Evolutionary conservation across 2,113 vertebrate genomes (phyloP).

Genomic region (Gallinago undulata): DNA sequence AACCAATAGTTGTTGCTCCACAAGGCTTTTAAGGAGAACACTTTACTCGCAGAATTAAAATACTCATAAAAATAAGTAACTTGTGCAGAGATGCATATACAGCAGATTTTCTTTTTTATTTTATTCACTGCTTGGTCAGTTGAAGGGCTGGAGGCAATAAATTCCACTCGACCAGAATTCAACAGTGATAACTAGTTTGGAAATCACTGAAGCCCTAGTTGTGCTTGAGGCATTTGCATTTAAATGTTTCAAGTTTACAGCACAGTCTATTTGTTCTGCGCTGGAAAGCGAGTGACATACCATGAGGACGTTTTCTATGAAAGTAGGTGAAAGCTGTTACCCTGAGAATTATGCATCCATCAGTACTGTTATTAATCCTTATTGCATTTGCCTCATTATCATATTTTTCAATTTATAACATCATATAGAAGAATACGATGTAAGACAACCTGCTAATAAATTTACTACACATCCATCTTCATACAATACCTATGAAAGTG

Average conservation of each 20-base stretch:
- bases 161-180: slow-evolving; percentile 42
- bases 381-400: slow-evolving; percentile 20
- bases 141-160: slow-evolving; percentile 35
- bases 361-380: slow-evolving; percentile 26
- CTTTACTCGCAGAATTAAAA: background rate
- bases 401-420: slow-evolving; percentile 44
- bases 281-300: background rate
- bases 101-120: slow-evolving; percentile 27
- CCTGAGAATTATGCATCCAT: background rate
- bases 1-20: background rate
- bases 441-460: slow-evolving; percentile 17
- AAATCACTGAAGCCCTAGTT: slow-evolving; percentile 23
- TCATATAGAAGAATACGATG: background rate
- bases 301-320: background rate
- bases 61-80: background rate
- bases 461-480: background rate
- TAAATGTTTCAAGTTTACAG: slow-evolving; percentile 41
- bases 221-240: slow-evolving; percentile 43
- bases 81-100: slow-evolving; percentile 7
- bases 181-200: slow-evolving; percentile 58
- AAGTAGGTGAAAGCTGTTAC: slow-evolving; percentile 26
- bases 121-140: slow-evolving; percentile 45
- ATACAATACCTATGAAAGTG: background rate
- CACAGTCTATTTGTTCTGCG: background rate
- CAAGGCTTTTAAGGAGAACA: background rate